phyloP scores from a whole-genome alignment of 2,888 invertebrate species.

The Lepidocyrtinus sp. region DNA sequence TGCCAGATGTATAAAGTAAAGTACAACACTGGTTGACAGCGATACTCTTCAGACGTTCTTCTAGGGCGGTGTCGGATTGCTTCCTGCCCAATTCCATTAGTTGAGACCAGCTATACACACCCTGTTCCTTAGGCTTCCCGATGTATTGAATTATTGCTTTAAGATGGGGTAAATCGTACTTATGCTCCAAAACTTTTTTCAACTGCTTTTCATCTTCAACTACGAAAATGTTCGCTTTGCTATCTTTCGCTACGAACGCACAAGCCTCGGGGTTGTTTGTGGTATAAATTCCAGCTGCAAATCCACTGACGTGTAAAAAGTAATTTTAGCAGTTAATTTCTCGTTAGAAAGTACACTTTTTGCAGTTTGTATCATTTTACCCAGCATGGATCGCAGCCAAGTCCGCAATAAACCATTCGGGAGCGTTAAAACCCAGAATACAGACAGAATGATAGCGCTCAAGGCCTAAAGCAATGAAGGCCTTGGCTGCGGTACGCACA shows the following conservation, averaged over 20 bases:
- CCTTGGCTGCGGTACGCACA: slow-evolving; percentile 85
- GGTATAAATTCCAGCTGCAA: slow-evolving; percentile 90
- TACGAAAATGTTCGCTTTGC: slow-evolving; percentile 86
- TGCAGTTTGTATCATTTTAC: slow-evolving; percentile 75
- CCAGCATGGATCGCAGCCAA: slow-evolving; percentile 92
- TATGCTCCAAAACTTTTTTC: slow-evolving; percentile 84
- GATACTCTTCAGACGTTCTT: slow-evolving; percentile 79
- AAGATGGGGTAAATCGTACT: slow-evolving; percentile 80
- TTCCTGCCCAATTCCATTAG: slow-evolving; percentile 81
- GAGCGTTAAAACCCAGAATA: slow-evolving; percentile 91
- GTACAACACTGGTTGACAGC: slow-evolving; percentile 88
- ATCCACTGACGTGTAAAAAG: slow-evolving; percentile 75
- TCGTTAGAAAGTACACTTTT: neutral
- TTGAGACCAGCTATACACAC: slow-evolving; percentile 78
- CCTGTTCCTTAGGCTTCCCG: slow-evolving; percentile 75
- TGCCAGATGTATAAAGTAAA: slow-evolving; percentile 90
- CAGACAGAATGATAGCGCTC: slow-evolving; percentile 86
- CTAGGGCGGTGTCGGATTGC: slow-evolving; percentile 80
- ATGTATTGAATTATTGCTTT: slow-evolving; percentile 84
- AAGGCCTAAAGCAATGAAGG: slow-evolving; percentile 87
- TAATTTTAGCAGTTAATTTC: too few species aligned
- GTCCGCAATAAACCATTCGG: slow-evolving; percentile 91
- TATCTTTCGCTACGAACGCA: slow-evolving; percentile 82
- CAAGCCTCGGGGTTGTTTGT: slow-evolving; percentile 92
- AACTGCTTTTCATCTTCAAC: slow-evolving; percentile 91